Percentiles rank a stretch among this genome's conserved stretches.
These are phyloP conservation scores for Andrena haemorrhoa DNA, from an alignment of 2,888 invertebrate species.

Conservation along the genomic window DNA sequence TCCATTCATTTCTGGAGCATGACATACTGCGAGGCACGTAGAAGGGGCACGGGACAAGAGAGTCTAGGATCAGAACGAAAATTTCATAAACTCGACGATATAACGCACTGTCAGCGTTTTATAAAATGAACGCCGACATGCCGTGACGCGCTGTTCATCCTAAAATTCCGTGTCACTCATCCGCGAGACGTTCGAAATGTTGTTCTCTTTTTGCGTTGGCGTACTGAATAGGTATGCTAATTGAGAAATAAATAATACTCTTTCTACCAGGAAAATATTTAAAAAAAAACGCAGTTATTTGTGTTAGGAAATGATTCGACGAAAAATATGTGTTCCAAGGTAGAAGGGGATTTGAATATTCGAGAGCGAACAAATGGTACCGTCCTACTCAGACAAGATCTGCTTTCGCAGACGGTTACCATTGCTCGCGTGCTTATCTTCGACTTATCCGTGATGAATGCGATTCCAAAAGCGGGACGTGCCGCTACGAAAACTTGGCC, in stretches of 20 bases:
- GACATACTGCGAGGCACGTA: slow-evolving; percentile 32
- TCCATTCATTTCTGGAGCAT: slow-evolving; percentile 37
- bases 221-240: slow-evolving; percentile 6
- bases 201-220: not conserved
- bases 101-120: slow-evolving; percentile 43
- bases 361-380: not conserved
- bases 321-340: too few species aligned
- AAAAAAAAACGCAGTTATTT: not conserved
- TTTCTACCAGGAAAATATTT: not conserved
- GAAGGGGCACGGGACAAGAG: not conserved
- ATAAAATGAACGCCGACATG: slow-evolving; percentile 19
- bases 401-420: slow-evolving; percentile 5
- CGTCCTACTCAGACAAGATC: not conserved
- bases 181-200: not conserved
- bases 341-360: not conserved
- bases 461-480: slow-evolving; percentile 7
- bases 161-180: not conserved
- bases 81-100: slow-evolving; percentile 51
- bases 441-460: not conserved
- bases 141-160: not conserved
- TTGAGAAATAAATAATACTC: not conserved
- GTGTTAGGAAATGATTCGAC: too few species aligned
- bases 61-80: slow-evolving; percentile 42
- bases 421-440: slow-evolving; percentile 4
- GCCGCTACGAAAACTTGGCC: not conserved